Evolutionary conservation across 2,797 vertebrate genomes (phyloP).

Genomic region (Liparis tanakae): DNA sequence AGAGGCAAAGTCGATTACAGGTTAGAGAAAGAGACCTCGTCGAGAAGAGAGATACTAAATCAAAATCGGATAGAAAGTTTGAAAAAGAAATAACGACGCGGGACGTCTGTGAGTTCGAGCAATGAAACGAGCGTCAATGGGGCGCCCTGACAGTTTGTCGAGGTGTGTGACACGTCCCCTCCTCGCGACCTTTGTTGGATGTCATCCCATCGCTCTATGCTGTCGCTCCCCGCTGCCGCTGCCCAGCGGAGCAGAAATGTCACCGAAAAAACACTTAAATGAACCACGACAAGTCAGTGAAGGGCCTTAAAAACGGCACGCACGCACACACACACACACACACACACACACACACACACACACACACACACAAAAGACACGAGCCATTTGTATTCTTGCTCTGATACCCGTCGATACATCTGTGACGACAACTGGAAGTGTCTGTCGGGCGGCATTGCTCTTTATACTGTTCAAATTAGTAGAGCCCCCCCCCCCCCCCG

Average conservation of each 20-base stretch:
- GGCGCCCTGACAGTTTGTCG: slow-evolving; percentile 49
- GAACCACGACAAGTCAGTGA: slow-evolving; percentile 57
- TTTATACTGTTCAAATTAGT: slow-evolving; percentile 53
- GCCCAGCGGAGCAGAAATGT: slow-evolving; percentile 71
- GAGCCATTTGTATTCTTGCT: slow-evolving; percentile 38
- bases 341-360: not conserved
- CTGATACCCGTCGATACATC: slow-evolving; percentile 43
- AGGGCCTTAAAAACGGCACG: slow-evolving; percentile 46
- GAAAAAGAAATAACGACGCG: slow-evolving; percentile 23
- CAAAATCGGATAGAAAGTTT: slow-evolving; percentile 34
- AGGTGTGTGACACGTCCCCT: slow-evolving; percentile 57
- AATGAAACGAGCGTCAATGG: slow-evolving; percentile 44
- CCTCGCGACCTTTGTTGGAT: slow-evolving; percentile 72
- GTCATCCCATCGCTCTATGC: slow-evolving; percentile 65
- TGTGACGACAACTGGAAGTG: slow-evolving; percentile 61
- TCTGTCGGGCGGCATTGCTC: slow-evolving; percentile 39
- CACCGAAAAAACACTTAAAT: slow-evolving; percentile 37
- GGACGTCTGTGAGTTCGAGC: slow-evolving; percentile 29
- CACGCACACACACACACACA: not conserved
- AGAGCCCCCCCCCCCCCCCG: slow-evolving; percentile 31
- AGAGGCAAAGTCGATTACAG: slow-evolving; percentile 30
- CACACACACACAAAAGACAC: slow-evolving; percentile 2
- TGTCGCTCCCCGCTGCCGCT: slow-evolving; percentile 59
- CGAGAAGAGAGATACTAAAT: slow-evolving; percentile 36
- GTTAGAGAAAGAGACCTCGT: slow-evolving; percentile 14